Evolutionary conservation across 2,113 vertebrate species (phyloP).

Genomic region (Rhynchomys soricoides): DNA sequence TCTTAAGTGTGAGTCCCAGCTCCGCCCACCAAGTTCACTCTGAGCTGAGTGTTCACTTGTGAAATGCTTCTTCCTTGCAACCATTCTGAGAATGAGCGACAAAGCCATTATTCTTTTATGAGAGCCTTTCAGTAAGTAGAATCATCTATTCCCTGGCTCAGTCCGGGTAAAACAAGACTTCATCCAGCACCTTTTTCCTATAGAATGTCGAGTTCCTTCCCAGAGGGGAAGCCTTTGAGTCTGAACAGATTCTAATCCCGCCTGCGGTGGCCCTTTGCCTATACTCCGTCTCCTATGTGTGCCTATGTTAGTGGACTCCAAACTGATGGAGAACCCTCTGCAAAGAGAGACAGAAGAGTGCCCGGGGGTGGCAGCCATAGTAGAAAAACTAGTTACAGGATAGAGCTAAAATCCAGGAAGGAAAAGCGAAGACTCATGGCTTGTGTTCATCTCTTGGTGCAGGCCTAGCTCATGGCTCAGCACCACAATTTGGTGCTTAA

Average conservation of each 20-base stretch:
- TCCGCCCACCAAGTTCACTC: neutral
- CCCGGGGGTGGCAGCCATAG: accelerated
- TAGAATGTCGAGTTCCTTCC: neutral
- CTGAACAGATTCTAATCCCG: neutral
- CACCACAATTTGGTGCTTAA: neutral
- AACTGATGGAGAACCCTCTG: neutral
- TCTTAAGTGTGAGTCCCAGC: neutral
- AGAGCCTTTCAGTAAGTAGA: neutral
- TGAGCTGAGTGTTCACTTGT: conserved; percentile 15
- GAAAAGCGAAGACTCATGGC: neutral
- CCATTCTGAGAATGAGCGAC: neutral
- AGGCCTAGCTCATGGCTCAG: accelerated
- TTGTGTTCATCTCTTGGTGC: neutral
- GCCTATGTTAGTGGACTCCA: neutral
- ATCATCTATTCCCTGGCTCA: neutral
- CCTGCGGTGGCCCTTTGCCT: neutral
- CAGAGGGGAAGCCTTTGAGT: neutral
- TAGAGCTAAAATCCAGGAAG: neutral
- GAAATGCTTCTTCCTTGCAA: neutral
- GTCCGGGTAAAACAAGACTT: neutral
- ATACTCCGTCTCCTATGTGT: too few relatives aligned
- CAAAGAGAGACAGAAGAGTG: neutral
- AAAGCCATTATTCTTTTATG: neutral
- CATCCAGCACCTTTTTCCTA: accelerated
- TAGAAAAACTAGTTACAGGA: too few relatives aligned